Conservation (phyloP, 1,140 invertebrate genomes). For the Pinna nobilis region DNA sequence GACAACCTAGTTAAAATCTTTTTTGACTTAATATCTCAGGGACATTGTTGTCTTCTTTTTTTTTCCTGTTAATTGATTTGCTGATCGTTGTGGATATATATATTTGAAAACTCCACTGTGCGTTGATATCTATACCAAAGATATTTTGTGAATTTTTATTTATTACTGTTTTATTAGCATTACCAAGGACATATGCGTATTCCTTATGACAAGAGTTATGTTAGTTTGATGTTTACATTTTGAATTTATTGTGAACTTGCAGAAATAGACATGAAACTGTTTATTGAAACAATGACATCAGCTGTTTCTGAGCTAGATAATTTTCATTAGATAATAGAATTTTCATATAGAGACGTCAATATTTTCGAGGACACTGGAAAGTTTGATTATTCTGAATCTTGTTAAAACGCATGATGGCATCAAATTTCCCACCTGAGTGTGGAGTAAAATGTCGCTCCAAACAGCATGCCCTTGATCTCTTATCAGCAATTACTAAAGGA, state of each 20-base stretch:
- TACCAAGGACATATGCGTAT: no score
- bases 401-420: slow-evolving; percentile 43
- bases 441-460: slow-evolving; percentile 78
- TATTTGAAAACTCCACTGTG: no score
- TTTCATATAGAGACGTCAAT: background rate
- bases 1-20: background rate
- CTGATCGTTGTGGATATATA: no score
- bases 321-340: background rate
- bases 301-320: background rate
- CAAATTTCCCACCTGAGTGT: slow-evolving; percentile 62
- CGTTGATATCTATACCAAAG: no score
- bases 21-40: slow-evolving; percentile 3
- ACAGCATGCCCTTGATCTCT: slow-evolving; percentile 79
- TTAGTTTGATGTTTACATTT: no score
- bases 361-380: background rate
- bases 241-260: no score
- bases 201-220: no score
- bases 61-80: background rate
- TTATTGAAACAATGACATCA: background rate
- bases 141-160: no score
- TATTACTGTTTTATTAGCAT: no score
- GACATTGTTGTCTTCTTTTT: background rate
- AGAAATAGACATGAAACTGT: no score
- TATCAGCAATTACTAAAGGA: slow-evolving; percentile 79
- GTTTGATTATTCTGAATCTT: background rate